Percentiles rank a stretch among this genome's conserved stretches.
Evolutionary conservation across 2,797 vertebrate species (phyloP).

Genomic region (Tenualosa ilisha): DNA sequence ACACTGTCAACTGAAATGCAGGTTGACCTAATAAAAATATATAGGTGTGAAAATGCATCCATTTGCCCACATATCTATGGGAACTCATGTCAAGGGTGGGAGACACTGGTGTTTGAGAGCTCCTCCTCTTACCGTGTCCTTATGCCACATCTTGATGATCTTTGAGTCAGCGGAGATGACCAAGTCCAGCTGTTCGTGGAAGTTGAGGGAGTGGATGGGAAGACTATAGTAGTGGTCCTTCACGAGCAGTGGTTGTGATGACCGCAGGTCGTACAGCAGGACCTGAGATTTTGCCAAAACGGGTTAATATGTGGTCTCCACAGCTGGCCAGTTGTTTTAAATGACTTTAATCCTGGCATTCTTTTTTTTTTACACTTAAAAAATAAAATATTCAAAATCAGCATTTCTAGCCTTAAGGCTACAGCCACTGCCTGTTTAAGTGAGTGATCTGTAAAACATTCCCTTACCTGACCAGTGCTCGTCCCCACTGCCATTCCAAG

Average conservation of each 20-base stretch:
- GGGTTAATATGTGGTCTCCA: not conserved
- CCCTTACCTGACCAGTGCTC: conserved; percentile 90
- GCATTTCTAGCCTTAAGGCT: not conserved
- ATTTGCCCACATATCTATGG: no score
- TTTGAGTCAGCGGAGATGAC: conserved; percentile 92
- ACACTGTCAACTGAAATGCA: no score
- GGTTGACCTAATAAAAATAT: no score
- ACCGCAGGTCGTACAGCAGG: conserved; percentile 91
- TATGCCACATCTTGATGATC: conserved; percentile 97
- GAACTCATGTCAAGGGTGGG: not conserved
- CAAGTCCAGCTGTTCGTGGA: conserved; percentile 85
- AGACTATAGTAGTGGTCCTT: conserved; percentile 95
- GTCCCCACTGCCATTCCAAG: conserved; percentile 92
- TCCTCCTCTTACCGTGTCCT: conserved; percentile 77
- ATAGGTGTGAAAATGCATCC: no score
- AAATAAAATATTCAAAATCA: not conserved
- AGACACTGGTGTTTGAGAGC: not conserved
- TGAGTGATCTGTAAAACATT: not conserved
- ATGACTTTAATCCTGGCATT: no score
- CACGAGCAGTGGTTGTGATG: conserved; percentile 86
- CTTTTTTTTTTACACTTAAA: no score
- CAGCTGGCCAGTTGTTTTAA: no score
- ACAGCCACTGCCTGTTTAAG: not conserved
- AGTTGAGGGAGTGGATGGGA: conserved; percentile 89
- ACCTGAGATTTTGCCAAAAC: conserved; percentile 70